phyloP scores from a whole-genome alignment of 1,140 invertebrate genomes.

The Hycleus phaleratus region DNA sequence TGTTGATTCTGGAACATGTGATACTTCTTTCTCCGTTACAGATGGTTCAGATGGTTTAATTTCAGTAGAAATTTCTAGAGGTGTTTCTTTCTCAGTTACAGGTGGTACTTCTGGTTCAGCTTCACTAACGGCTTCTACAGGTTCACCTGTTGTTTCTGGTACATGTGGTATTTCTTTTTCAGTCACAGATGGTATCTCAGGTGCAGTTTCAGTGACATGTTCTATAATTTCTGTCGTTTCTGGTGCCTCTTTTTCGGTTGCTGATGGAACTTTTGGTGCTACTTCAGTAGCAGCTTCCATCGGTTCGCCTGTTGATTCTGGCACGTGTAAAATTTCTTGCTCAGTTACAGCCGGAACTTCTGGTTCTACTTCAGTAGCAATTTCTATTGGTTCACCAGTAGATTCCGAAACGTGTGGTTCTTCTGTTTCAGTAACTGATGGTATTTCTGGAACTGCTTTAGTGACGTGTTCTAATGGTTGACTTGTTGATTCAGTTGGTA shows the following conservation, averaged over 20 bases:
- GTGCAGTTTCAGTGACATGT: not conserved
- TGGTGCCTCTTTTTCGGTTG: not conserved
- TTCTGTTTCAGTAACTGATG: not conserved
- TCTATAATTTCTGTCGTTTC: not conserved
- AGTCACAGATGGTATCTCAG: not conserved
- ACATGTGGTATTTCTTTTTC: not conserved
- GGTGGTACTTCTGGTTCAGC: too few species aligned
- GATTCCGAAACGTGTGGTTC: not conserved
- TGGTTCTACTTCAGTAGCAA: not conserved
- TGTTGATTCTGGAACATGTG: too few species aligned
- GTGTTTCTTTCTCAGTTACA: too few species aligned
- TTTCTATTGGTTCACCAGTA: not conserved
- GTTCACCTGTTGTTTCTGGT: constrained; percentile 9
- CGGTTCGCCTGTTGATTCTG: not conserved
- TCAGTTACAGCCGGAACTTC: not conserved
- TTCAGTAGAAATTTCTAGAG: not conserved
- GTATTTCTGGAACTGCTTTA: not conserved
- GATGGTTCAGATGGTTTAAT: not conserved
- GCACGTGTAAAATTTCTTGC: not conserved
- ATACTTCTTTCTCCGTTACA: too few species aligned
- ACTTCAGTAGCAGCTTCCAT: not conserved
- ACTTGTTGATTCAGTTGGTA: not conserved
- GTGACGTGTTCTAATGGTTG: not conserved
- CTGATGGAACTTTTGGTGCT: not conserved
- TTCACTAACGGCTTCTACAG: not conserved